Base-by-base conservation (phyloP, 2,888 invertebrate genomes). In the Euplagia quadripunctaria region DNA sequence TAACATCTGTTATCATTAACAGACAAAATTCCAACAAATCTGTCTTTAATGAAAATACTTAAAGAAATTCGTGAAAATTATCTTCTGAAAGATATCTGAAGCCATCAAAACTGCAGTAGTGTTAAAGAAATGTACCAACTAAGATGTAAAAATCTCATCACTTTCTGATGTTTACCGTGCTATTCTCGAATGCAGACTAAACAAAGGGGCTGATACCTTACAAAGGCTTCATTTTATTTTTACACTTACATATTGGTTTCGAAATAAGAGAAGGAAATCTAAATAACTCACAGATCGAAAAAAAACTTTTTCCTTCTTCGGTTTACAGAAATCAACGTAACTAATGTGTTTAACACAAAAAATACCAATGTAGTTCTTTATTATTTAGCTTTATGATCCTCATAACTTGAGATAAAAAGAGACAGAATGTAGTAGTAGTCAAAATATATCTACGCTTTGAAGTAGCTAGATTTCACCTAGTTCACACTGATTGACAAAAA, bases 141-240 rank as follows among this genome's bases (percentile, higher is more conserved):
- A 68, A 66, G 64, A 61, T 20, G 64, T 41, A 67, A 61, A 20
- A 43, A 46, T 68, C 68, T 65, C 70, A 68, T 71, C 67, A 63
- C 16, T 76, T 41, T 68, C 65, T 55, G 46, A 69, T 68, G 71
- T 55, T 71, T 31, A 41, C 63, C 7, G 1, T 61, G 20, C 31
- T 69, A 69, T 46, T 69, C 46, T 82, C 73, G 70, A 74, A 42
- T 64, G 66, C 73, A 83, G 82, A 82, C 82, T 82, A 79, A 82
- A 82, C 81, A 81, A 63, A 74, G 7, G 20, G 12, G 63, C 31
- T 63, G 20, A 63, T 69, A n/a, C 9, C 58, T 46, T 69, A 31
- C 16, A 46, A 69, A 69, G 69, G 49, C 63, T 69, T n/a, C 63
- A 49, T 69, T 12, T n/a, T 11, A 17, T 64, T 42, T 43, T 17